Evolutionary conservation across 53 echinoderm and acorn worm genomes (phyloP), one percentile per base, ranked within the genome.

Genomic region (Holothuria leucospilota): DNA sequence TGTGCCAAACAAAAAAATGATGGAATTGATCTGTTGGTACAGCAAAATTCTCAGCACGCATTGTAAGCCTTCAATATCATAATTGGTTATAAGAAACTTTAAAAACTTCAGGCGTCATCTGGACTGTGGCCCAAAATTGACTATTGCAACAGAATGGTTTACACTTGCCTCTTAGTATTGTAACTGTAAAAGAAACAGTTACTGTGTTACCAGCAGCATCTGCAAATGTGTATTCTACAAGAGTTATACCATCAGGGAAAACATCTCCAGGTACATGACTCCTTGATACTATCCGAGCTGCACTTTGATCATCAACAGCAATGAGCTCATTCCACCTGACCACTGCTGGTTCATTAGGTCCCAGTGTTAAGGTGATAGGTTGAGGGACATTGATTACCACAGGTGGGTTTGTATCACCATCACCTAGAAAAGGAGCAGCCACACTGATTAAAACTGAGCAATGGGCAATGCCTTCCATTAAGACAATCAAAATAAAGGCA

Each of bases 221-320:
- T 15, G 15, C 59, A 60, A 82, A 92, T 8, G 38, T 51, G 39
- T 92, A 92, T 13, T 28, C 28, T 29, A 92, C 94, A 20, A 13
- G 29, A 40, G 88, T 89, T 11, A 26, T 67, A 12, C 92, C 92
- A n/a, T 68, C 81, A 4, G 59, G 20, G 81, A 92, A 92, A 29
- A 8, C 14, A 24, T 66, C 34, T 21, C 89, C 89, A 0, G 92
- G 92, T 34, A 34, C 64, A 16, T 62, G 53, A 26, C 21, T 85
- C 49, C 89, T 85, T 28, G 59, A 13, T 5, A 49, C 46, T 16
- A 49, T 8, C 27, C 46, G 13, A 8, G 64, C 65, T 51, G 38
- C 66, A 12, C 63, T 61, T 59, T 56, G 51, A 51, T 89, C 89
- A 11, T 34, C 83, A 21, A 62, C 72, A 8, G 26, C 42, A 23